Base-by-base conservation (phyloP, 1,140 invertebrate species). In the Goniozus legneri region DNA sequence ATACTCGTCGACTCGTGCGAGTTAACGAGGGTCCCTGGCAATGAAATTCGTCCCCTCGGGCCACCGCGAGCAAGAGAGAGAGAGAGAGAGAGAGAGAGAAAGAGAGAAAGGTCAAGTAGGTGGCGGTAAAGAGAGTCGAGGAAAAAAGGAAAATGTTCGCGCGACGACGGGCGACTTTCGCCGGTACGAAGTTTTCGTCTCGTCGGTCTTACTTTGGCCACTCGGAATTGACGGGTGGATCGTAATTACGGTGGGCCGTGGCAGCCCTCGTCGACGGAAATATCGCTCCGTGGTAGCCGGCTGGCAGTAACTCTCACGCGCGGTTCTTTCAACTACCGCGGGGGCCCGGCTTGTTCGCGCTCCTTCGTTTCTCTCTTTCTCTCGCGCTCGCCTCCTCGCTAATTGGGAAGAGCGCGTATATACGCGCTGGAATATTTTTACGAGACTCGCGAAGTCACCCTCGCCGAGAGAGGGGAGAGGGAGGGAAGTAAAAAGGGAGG, bases 231-330 rank as follows among this genome's bases (percentile, higher is more conserved):
- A 70, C 66, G 67, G 63, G n/a, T 61, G 66, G 60, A 60, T 52
- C 62, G 58, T 60, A 58, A 58, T 58, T 63, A 64, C 59, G 61
- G 60, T 57, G 61, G 64, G 67, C 58, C 52, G 60, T 46, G 47
- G 63, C 60, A 53, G 51, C n/a, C 63, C 47, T 64, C 63, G 70
- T 71, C 70, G 72, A 75, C 72, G 71, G 69, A 73, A 75, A 73
- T 75, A 75, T 75, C 70, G 64, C 60, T 54, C 54, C 58, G 54
- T 50, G 50, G n/a, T n/a, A n/a, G n/a, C n/a, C n/a, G n/a, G n/a
- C n/a, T n/a, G n/a, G n/a, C n/a, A n/a, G n/a, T n/a, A n/a, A n/a
- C n/a, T n/a, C n/a, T n/a, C n/a, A 47, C 47, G 47, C 54, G 60
- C 64, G 60, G 64, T 66, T 61, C 63, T 65, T 65, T 67, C 62